Base-by-base conservation (phyloP, 2,113 vertebrate species). In the Zootoca vivipara region DNA sequence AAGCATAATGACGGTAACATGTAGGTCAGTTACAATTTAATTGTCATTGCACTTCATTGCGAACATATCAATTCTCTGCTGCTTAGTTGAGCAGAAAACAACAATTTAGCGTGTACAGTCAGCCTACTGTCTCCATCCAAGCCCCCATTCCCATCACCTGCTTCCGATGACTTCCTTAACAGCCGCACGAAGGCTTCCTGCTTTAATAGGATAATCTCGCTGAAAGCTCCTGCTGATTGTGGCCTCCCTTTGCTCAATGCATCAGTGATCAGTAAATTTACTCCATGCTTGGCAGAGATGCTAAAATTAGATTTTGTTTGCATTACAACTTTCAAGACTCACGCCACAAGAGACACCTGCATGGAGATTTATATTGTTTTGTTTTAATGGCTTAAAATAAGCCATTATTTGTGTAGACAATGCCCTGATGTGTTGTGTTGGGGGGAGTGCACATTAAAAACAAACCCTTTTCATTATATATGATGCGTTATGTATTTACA, bases 1-100 rank as follows among this genome's bases (percentile, higher is more conserved):
- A 97, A 96, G 96, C 96, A 67, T 98, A 98, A 98, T 98, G 98
- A 98, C 93, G 97, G 97, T 97, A 98, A 98, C 97, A 98, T 97
- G 97, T 97, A 98, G 98, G 98, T 99, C 98, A 98, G 98, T 98
- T 98, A 98, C 98, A 98, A 98, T 98, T 99, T 98, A 98, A 99
- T 99, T 99, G 98, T 98, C 98, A 98, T 97, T 98, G 97, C 98
- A 98, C 97, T 98, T 98, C 97, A 98, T 98, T 97, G 97, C 96
- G 94, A 98, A 97, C 97, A 97, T 97, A 98, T 98, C 98, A 98
- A 98, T 98, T 98, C 96, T 97, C 97, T 96, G 97, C 96, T 97
- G 98, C 98, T 98, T 98, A 98, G 97, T 96, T 98, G 98, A 98
- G 97, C 98, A 98, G 98, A 98, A 98, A 98, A 98, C 97, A 98